Base-by-base conservation (phyloP, 2,888 invertebrate species). In the Malachius bipustulatus region DNA sequence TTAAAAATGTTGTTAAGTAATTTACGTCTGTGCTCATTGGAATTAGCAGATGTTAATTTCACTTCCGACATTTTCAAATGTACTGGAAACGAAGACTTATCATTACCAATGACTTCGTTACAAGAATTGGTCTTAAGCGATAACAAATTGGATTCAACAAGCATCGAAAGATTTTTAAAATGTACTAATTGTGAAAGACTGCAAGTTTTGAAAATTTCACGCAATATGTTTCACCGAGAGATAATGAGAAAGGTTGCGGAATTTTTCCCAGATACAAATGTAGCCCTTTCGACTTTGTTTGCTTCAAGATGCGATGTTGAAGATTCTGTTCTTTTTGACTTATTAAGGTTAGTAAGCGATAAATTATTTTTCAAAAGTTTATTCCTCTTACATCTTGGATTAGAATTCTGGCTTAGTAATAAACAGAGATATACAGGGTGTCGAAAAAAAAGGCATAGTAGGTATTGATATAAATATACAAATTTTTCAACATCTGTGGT, bases 311-410 rank as follows among this genome's bases (percentile, higher is more conserved):
- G 24, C n/a, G n/a, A n/a, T n/a, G n/a, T 19, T 8, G 6, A 19
- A 19, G 24, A 19, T 19, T 19, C 24, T 8, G 24, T 8, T n/a
- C 6, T 19, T 6, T 19, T 19, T 19, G 24, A 19, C n/a, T 19
- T 19, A n/a, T 19, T 19, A 19, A 19, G n/a, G 24, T 19, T 8
- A 19, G 24, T 19, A n/a, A n/a, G n/a, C n/a, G n/a, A n/a, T n/a
- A n/a, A n/a, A n/a, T n/a, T n/a, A n/a, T n/a, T n/a, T n/a, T n/a
- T n/a, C n/a, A n/a, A n/a, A n/a, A n/a, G n/a, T n/a, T n/a, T n/a
- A n/a, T n/a, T n/a, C n/a, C n/a, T n/a, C n/a, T n/a, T n/a, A n/a
- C n/a, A n/a, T n/a, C n/a, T n/a, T n/a, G n/a, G n/a, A n/a, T n/a
- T n/a, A n/a, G n/a, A n/a, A n/a, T n/a, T n/a, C n/a, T n/a, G n/a